A percentile compares a stretch with the other conserved stretches of the same genome.
These are phyloP conservation scores for Nettapus auritus DNA, from an alignment of 2,113 vertebrate species.

Conservation along the genomic window DNA sequence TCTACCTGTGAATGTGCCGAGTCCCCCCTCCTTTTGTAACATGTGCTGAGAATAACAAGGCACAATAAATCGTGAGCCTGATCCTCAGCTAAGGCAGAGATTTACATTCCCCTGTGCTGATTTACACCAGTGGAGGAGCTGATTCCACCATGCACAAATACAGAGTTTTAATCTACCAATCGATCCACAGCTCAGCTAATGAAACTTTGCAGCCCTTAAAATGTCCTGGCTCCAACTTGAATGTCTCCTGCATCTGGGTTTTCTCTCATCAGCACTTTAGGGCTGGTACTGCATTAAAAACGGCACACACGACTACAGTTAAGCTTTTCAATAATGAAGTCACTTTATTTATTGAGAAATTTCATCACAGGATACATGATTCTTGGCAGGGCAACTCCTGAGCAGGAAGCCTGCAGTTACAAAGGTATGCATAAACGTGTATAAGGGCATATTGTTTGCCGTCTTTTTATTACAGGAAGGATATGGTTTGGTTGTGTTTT, in stretches of 20 bases:
- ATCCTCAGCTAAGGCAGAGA: conserved; percentile 32
- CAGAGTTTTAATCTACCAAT: conserved; percentile 33
- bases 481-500: conserved; percentile 60
- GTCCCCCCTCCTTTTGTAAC: conserved; percentile 1
- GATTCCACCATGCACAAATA: conserved; percentile 42
- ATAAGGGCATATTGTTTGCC: conserved; percentile 69
- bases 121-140: conserved; percentile 35
- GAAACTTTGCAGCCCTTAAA: conserved; percentile 63
- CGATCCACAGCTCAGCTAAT: conserved; percentile 61
- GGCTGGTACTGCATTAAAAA: conserved; percentile 52
- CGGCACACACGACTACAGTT: conserved; percentile 53
- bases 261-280: conserved; percentile 49
- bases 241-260: conserved; percentile 63
- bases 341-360: conserved; percentile 72
- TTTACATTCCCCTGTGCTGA: conserved; percentile 50
- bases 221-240: conserved; percentile 46
- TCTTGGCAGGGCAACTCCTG: conserved; percentile 65
- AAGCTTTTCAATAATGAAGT: conserved; percentile 68
- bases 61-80: conserved; percentile 43
- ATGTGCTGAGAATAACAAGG: conserved; percentile 52
- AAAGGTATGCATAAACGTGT: conserved; percentile 60
- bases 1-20: conserved; percentile 46
- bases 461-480: conserved; percentile 71
- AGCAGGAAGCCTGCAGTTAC: conserved; percentile 75
- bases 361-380: conserved; percentile 64